phyloP scores from a whole-genome alignment of 2,113 vertebrate species.

The Loxodonta africana region DNA sequence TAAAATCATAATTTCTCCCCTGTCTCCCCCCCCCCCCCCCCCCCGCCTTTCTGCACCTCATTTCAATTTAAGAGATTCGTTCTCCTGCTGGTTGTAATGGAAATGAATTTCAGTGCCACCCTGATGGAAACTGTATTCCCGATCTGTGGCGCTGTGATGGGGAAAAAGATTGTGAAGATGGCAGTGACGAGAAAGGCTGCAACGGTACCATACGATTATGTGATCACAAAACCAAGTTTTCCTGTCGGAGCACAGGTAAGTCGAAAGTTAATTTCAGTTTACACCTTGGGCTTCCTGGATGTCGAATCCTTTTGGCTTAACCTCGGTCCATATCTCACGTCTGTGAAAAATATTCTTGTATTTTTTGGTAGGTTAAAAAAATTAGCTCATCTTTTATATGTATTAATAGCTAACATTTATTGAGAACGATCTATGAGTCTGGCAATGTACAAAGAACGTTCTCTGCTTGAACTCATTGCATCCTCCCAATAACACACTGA shows the following conservation, averaged over 20 bases:
- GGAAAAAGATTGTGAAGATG: slow-evolving; percentile 98
- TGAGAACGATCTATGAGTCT: background rate
- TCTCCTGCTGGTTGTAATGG: slow-evolving; percentile 92
- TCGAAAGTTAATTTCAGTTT: background rate
- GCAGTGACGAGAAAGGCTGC: slow-evolving; percentile 95
- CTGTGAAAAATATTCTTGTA: background rate
- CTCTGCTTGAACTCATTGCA: background rate
- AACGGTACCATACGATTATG: slow-evolving; percentile 94
- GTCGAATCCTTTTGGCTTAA: fast-evolving
- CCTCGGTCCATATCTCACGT: background rate
- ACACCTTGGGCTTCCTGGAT: background rate
- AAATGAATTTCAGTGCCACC: slow-evolving; percentile 96
- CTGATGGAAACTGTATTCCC: slow-evolving; percentile 96
- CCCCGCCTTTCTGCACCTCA: background rate
- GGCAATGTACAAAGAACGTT: background rate
- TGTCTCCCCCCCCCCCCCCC: background rate
- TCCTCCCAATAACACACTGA: background rate
- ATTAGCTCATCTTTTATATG: background rate
- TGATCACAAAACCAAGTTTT: slow-evolving; percentile 97
- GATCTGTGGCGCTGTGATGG: slow-evolving; percentile 97
- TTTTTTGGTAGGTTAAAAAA: background rate
- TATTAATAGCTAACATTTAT: background rate
- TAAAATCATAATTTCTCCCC: slow-evolving; percentile 43
- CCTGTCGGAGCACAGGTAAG: slow-evolving; percentile 95
- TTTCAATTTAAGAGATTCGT: slow-evolving; percentile 89